phyloP scores from a whole-genome alignment of 2,113 vertebrate genomes.

The Anhinga rufa region DNA sequence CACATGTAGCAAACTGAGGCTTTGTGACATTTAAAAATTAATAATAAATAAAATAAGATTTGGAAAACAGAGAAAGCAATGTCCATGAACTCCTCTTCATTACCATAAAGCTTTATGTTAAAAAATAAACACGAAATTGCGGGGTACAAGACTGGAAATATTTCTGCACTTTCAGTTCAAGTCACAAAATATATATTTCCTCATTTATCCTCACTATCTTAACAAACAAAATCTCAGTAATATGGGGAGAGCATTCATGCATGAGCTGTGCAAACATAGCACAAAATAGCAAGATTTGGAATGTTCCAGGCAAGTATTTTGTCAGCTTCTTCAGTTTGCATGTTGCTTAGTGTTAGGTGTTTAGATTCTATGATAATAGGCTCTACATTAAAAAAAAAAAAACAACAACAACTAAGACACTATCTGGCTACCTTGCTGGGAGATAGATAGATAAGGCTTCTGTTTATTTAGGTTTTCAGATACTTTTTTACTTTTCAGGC shows the following conservation, averaged over 20 bases:
- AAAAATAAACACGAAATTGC: conserved; percentile 20
- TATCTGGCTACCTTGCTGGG: neutral
- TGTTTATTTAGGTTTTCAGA: neutral
- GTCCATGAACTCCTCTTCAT: neutral
- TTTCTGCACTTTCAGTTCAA: conserved; percentile 41
- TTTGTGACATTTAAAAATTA: neutral
- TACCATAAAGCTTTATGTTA: conserved; percentile 19
- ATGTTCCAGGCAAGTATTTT: conserved; percentile 20
- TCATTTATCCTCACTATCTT: conserved; percentile 45
- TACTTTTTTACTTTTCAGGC: neutral
- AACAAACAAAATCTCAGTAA: conserved; percentile 47
- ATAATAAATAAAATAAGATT: conserved; percentile 14
- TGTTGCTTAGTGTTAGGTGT: neutral
- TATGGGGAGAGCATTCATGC: conserved; percentile 13
- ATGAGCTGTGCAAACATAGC: conserved; percentile 4
- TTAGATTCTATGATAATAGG: neutral
- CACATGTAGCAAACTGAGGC: neutral
- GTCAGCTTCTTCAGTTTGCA: neutral
- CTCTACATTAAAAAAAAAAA: neutral
- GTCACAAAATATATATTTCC: conserved; percentile 50
- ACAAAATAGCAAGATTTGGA: conserved; percentile 23
- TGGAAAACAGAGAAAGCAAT: neutral
- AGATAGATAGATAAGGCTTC: neutral
- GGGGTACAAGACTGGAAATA: neutral
- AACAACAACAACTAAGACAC: neutral